These are phyloP conservation scores for Cichladusa arquata DNA, from an alignment of 2,113 vertebrate species.

Conservation along the genomic window DNA sequence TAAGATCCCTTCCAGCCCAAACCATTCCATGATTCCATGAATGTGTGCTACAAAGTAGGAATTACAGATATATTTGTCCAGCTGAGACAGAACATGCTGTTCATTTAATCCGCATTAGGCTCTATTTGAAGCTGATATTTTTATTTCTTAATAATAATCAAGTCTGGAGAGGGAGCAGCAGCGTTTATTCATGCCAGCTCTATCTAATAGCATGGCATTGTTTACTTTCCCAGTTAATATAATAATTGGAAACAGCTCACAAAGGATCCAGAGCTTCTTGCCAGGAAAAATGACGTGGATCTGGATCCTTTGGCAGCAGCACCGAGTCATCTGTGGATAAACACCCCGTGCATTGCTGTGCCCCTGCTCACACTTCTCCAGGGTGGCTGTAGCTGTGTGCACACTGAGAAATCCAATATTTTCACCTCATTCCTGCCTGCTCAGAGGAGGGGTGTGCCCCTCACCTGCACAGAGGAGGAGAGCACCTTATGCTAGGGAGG, in stretches of 20 bases:
- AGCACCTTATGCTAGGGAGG: not conserved
- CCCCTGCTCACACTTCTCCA: not conserved
- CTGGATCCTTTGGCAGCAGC: not conserved
- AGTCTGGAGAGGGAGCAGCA: not conserved
- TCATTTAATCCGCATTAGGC: not conserved
- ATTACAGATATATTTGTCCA: not conserved
- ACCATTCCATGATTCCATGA: not conserved
- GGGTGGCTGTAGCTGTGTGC: not conserved
- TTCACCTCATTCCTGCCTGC: not conserved
- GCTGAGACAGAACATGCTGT: not conserved
- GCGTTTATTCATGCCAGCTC: not conserved
- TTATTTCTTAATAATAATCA: not conserved
- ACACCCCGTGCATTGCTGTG: not conserved
- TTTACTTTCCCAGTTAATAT: slow-evolving; percentile 56
- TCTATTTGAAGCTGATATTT: not conserved
- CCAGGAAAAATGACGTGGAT: slow-evolving; percentile 15
- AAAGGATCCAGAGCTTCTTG: slow-evolving; percentile 35
- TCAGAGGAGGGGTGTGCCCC: not conserved
- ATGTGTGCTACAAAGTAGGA: not conserved
- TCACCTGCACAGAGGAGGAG: not conserved
- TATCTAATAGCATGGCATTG: not conserved
- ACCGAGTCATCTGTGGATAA: not conserved
- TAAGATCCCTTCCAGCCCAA: not conserved
- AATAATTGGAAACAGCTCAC: slow-evolving; percentile 57
- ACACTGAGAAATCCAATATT: not conserved